Percentiles rank a stretch among this genome's conserved stretches.
These are phyloP conservation scores for Pantherophis vulpinus DNA, from an alignment of 2,797 vertebrate species.

Conservation along the genomic window DNA sequence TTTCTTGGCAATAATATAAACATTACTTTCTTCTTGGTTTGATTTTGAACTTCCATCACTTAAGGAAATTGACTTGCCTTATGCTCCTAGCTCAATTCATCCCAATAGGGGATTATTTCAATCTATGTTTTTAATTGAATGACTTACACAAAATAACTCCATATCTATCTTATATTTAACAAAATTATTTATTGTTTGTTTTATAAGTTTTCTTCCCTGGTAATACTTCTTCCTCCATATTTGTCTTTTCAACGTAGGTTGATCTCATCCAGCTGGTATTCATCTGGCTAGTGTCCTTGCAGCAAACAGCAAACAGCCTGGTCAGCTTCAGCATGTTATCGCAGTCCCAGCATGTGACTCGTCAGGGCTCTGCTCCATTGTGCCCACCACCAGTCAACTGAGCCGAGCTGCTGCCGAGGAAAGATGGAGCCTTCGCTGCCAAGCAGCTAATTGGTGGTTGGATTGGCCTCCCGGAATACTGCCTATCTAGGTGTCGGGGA, in stretches of 20 bases:
- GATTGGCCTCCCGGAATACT: no score
- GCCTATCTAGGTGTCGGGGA: no score
- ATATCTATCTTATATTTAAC: background rate
- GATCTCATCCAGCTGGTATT: background rate
- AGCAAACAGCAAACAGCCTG: no score
- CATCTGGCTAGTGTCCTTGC: no score
- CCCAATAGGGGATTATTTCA: background rate
- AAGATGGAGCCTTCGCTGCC: no score
- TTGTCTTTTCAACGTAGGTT: background rate
- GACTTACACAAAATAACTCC: background rate
- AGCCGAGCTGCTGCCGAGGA: no score
- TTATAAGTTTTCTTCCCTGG: background rate
- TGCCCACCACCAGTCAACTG: no score
- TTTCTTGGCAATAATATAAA: background rate
- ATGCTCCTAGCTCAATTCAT: background rate
- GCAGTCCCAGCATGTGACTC: no score
- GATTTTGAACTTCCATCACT: background rate
- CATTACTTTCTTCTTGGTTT: background rate
- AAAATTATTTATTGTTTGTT: background rate
- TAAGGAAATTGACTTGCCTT: background rate
- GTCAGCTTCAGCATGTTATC: no score
- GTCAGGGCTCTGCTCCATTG: no score
- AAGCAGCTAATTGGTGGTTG: no score
- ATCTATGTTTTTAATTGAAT: background rate
- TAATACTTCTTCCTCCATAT: background rate